Conservation (phyloP, 2,113 vertebrate genomes). For the Triplophysa rosa region DNA sequence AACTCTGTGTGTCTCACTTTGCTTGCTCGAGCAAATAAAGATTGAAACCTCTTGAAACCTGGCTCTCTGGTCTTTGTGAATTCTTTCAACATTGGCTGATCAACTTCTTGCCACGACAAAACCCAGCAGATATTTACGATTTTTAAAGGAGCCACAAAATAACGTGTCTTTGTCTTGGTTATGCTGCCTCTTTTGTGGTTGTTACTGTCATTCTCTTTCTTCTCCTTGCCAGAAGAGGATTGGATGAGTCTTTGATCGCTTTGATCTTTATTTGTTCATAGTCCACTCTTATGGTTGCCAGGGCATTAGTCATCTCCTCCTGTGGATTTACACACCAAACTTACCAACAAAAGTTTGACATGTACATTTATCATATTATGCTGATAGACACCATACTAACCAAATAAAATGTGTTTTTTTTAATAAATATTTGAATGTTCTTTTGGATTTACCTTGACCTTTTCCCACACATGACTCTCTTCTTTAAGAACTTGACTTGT, state of each 20-base stretch:
- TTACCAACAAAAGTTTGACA: neutral
- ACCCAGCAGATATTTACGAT: neutral
- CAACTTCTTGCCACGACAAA: too few species aligned
- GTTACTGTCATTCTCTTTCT: conserved; percentile 72
- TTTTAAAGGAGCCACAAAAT: neutral
- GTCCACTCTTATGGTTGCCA: conserved; percentile 87
- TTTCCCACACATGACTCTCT: conserved; percentile 86
- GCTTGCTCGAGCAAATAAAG: too few species aligned
- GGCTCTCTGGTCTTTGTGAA: too few species aligned
- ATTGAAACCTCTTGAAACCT: too few species aligned
- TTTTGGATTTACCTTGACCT: conserved; percentile 79
- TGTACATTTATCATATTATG: neutral
- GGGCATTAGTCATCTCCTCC: conserved; percentile 90
- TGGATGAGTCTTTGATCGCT: conserved; percentile 82
- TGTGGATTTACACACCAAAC: conserved; percentile 45
- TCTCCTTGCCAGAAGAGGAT: conserved; percentile 86
- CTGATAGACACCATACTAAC: neutral
- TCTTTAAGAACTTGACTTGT: conserved; percentile 86
- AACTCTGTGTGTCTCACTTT: too few species aligned
- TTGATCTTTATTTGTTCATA: conserved; percentile 90
- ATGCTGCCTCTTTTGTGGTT: conserved; percentile 56
- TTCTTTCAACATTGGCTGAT: too few species aligned
- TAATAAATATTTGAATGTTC: neutral
- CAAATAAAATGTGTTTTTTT: neutral
- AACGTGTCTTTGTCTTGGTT: conserved; percentile 46